These are phyloP conservation scores for Catajapyx aquilonaris DNA, from an alignment of 1,140 invertebrate genomes.

Conservation along the genomic window DNA sequence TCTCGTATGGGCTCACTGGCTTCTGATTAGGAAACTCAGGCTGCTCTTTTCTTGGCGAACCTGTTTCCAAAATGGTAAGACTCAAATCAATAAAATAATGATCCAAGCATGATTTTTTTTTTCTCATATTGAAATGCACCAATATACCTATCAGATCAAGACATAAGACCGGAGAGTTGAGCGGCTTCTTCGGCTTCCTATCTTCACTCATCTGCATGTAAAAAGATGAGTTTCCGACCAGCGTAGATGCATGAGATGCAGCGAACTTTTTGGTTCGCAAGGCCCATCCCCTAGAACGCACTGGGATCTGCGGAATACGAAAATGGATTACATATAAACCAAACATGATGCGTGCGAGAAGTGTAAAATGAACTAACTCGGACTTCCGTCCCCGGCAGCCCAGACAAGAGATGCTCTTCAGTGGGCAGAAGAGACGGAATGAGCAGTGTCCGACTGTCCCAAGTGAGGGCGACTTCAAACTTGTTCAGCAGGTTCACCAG, in stretches of 20 bases:
- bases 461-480: conserved; percentile 94
- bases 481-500: conserved; percentile 81
- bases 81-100: too few relatives aligned
- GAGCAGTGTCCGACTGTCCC: conserved; percentile 74
- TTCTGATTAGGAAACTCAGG: too few relatives aligned
- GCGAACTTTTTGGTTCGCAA: conserved; percentile 34
- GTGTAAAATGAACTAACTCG: conserved; percentile 11
- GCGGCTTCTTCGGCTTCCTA: too few relatives aligned
- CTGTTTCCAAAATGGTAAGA: too few relatives aligned
- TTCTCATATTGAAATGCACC: too few relatives aligned
- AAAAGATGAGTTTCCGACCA: conserved; percentile 16
- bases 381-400: conserved; percentile 22
- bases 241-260: conserved; percentile 17
- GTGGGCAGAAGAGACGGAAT: conserved; percentile 81
- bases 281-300: conserved; percentile 46
- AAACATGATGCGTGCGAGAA: neutral
- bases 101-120: too few relatives aligned
- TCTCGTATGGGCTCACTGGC: too few relatives aligned
- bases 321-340: neutral
- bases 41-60: too few relatives aligned
- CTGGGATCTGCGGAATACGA: conserved; percentile 31
- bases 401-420: conserved; percentile 40
- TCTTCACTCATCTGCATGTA: too few relatives aligned
- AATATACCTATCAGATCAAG: too few relatives aligned
- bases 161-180: too few relatives aligned